Percentiles rank a stretch among this genome's conserved stretches.
Conservation (phyloP, 1,140 invertebrate species). For the Panulirus ornatus region DNA sequence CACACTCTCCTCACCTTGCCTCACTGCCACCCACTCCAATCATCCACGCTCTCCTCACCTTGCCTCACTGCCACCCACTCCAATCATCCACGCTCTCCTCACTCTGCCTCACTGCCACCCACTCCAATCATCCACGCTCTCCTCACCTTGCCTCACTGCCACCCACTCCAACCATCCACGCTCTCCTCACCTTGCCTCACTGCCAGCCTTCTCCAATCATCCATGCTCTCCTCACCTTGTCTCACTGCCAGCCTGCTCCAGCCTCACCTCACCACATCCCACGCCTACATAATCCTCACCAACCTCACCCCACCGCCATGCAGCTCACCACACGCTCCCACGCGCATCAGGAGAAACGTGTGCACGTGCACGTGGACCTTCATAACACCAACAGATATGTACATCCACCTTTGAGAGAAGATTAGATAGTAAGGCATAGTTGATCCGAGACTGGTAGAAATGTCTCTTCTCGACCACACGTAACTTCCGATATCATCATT, state of each 20-base stretch:
- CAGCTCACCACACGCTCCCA: no score
- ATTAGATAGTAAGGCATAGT: no score
- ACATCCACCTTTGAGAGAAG: no score
- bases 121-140: neutral
- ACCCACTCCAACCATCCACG: neutral
- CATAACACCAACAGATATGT: no score
- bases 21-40: neutral
- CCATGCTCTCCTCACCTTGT: neutral
- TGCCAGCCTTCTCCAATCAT: neutral
- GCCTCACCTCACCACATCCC: neutral
- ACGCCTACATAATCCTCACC: no score
- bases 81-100: neutral
- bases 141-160: slow-evolving; percentile 1
- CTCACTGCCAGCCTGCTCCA: neutral
- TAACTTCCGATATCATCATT: no score
- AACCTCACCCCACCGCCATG: no score
- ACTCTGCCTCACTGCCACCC: neutral
- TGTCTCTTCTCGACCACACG: no score
- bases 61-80: neutral
- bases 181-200: neutral
- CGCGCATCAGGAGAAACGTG: no score
- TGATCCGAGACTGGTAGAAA: no score
- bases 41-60: neutral
- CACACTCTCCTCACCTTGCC: neutral
- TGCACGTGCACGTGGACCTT: no score